Evolutionary conservation across 2,113 vertebrate genomes (phyloP).

Genomic region (Oreotrochilus melanogaster): DNA sequence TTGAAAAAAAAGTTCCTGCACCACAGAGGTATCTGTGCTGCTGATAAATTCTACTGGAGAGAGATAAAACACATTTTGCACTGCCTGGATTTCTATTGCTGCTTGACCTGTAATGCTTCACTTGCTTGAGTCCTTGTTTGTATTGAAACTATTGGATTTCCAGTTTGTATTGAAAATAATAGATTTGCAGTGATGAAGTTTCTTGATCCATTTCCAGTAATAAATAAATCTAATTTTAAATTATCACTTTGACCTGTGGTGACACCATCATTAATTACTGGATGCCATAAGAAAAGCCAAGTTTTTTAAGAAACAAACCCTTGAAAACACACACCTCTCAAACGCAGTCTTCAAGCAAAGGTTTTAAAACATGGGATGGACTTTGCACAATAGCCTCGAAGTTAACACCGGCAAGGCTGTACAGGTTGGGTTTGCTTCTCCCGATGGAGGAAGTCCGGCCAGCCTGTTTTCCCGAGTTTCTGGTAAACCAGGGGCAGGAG

Average conservation of each 20-base stretch:
- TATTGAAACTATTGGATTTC: not conserved
- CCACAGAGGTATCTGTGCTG: not conserved
- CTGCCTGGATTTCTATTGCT: not conserved
- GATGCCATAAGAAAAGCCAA: not conserved
- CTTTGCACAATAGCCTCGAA: accelerated
- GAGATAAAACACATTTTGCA: not conserved
- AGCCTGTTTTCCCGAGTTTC: accelerated
- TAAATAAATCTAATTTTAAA: not conserved
- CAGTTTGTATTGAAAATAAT: not conserved
- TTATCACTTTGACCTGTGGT: not conserved
- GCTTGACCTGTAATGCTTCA: not conserved
- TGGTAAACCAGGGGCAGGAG: not conserved
- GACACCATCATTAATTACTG: not conserved
- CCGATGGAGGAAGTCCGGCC: accelerated
- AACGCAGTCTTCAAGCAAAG: not conserved
- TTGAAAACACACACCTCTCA: not conserved
- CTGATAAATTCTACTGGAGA: not conserved
- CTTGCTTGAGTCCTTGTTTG: not conserved
- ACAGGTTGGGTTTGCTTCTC: accelerated
- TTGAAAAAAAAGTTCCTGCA: not conserved
- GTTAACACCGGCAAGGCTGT: accelerated
- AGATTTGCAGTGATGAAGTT: not conserved
- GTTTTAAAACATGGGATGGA: accelerated
- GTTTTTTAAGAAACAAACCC: not conserved
- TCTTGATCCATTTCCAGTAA: not conserved